Evolutionary conservation across 1,140 invertebrate genomes (phyloP), one percentile per base, ranked within the genome.

Genomic region (Papilio polytes): DNA sequence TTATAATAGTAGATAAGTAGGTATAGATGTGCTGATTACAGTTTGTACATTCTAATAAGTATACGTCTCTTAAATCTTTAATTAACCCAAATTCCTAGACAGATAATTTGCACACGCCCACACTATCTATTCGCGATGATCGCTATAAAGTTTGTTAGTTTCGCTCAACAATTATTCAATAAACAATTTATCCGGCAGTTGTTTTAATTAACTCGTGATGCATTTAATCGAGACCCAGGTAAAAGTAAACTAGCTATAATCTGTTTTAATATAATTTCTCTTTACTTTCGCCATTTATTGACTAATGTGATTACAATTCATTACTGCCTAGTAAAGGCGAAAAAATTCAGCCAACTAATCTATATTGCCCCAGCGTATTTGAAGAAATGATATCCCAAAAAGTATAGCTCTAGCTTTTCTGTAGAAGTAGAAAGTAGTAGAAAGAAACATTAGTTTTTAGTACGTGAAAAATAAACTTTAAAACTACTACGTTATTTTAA

Each of bases 191-290:
- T 83, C 85, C 83, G 85, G 83, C 80, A 84, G 84, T 88, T 88
- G 85, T 88, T 88, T 85, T 88, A 88, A 88, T 88, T 84, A 88
- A 84, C 85, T 88, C 85, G 87, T 86, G 85, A 88, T 85, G 81
- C 82, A 81, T 81, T 80, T 85, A 86, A 88, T 87, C 85, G n/a
- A 63, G 83, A 84, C 81, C 85, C 80, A 51, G 74, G 79, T 83
- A 81, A 80, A 73, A 74, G 80, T 78, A 83, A 83, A 83, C 81
- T 82, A 85, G 83, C 84, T 81, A 87, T 85, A 83, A 87, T 85
- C 80, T 82, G 79, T 83, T 83, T 87, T 83, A 85, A 84, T 87
- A 85, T 78, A 73, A 81, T 86, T 85, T 77, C 83, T 85, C 82
- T 56, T 20, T 20, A 6, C 79, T 84, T 82, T 82, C 82, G 63